Percentiles rank a stretch among this genome's conserved stretches.
These are phyloP conservation scores for Pterostichus madidus DNA, from an alignment of 2,888 invertebrate species.

Conservation along the genomic window DNA sequence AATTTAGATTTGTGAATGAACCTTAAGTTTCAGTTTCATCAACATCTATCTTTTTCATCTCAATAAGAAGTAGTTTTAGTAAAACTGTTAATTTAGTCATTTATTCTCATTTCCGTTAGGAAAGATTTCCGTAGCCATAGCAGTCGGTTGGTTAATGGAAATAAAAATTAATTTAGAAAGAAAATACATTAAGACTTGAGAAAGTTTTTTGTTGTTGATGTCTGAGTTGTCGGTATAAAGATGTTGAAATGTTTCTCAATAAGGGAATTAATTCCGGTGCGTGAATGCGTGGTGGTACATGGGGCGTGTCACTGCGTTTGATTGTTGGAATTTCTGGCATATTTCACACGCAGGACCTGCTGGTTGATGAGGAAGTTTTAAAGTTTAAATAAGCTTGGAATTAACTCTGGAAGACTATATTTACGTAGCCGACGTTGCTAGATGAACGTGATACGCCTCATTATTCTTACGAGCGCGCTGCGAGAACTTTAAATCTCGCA, in stretches of 20 bases:
- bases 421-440: conserved; percentile 32
- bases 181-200: background rate
- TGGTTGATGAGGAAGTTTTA: conserved; percentile 33
- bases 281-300: background rate
- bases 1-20: too few relatives aligned
- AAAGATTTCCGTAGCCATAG: background rate
- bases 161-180: conserved; percentile 28
- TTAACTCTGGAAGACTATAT: conserved; percentile 38
- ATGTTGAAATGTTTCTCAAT: background rate
- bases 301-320: background rate
- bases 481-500: conserved; percentile 37
- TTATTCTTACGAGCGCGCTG: conserved; percentile 38
- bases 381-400: conserved; percentile 57
- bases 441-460: conserved; percentile 57
- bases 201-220: background rate
- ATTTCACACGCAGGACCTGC: background rate
- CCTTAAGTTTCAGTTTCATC: too few relatives aligned
- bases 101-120: conserved; percentile 4
- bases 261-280: background rate
- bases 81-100: background rate
- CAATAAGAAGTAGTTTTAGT: too few relatives aligned
- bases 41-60: too few relatives aligned
- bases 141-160: background rate
- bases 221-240: background rate
- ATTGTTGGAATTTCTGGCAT: conserved; percentile 31